Evolutionary conservation across 2,113 vertebrate species (phyloP), one percentile per base, ranked within the genome.

Genomic region (Limnothrissa miodon): DNA sequence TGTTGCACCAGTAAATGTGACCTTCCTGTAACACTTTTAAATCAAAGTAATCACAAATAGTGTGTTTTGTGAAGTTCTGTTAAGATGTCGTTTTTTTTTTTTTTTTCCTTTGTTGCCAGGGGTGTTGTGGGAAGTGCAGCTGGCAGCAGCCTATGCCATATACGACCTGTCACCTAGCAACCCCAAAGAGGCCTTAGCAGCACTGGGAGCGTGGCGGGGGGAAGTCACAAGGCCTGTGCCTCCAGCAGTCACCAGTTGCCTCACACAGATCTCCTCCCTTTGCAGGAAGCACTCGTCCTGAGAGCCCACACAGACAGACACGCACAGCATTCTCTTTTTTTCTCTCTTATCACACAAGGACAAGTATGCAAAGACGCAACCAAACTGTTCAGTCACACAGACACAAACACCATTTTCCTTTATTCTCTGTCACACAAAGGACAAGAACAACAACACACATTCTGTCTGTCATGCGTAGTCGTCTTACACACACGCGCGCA

Each of bases 71-170:
- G 21, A 5, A 56, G 7, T 56, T 5, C 51, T 56, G 21, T 74
- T 13, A 39, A 36, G 11, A 13, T 74, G 11, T 42, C 23, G 0
- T 44, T 4, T 4, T 44, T 19, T 42, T 4, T 21, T 42, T 39
- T 0, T 23, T 79, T 5, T 59, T 1, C 23, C 80, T 33, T 29
- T 74, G 15, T 82, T 90, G 92, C 7, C 89, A 99, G 98, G 92
- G 88, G 93, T 99, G 29, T 96, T 97, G 0, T 97, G 97, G 97
- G 94, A 95, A 9, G 94, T 99, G 66, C 98, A 99, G 90, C 89
- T 99, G 83, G 96, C 98, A n/a, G 96, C 98, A 0, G 46, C 97
- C 82, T 98, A 99, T 84, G 95, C 97, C 29, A 94, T 98, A 36
- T 96, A 95, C 66, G 98, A 99, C 84, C 83, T 99, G 87, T 96